phyloP scores from a whole-genome alignment of 1,140 invertebrate genomes.

The Anastrepha ludens region DNA sequence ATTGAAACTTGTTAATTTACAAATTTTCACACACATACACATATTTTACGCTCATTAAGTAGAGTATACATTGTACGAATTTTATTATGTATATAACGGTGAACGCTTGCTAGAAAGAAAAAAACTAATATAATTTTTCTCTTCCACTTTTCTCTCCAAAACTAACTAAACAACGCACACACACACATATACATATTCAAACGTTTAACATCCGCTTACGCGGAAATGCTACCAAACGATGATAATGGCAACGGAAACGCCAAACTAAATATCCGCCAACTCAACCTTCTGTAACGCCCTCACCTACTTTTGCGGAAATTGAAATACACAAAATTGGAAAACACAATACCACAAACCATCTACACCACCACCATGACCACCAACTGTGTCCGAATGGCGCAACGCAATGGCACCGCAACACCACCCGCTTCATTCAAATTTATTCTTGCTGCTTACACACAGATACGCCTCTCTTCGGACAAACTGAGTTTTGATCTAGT shows the following conservation, averaged over 20 bases:
- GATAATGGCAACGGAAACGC: constrained; percentile 51
- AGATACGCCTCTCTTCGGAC: constrained; percentile 86
- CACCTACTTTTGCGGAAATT: constrained; percentile 55
- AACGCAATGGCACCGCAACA: neutral
- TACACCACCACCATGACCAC: constrained; percentile 14
- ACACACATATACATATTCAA: neutral
- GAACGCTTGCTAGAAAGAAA: neutral
- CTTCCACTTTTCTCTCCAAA: neutral
- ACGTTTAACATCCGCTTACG: constrained; percentile 25
- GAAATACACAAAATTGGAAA: constrained; percentile 55
- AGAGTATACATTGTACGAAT: no score
- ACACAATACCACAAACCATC: constrained; percentile 48
- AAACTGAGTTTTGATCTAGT: constrained; percentile 88
- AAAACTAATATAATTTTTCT: constrained; percentile 32
- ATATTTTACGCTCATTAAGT: no score
- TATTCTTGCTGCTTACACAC: constrained; percentile 26
- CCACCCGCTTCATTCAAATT: neutral
- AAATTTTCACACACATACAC: no score
- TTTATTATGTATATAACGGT: no score
- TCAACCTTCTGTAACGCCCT: neutral
- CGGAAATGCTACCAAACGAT: constrained; percentile 46
- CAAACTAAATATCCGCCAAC: constrained; percentile 51
- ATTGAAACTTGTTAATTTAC: no score
- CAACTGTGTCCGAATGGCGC: constrained; percentile 13
- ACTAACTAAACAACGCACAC: neutral